Base-by-base conservation (phyloP, 1,140 invertebrate species). In the Tribolium castaneum region DNA sequence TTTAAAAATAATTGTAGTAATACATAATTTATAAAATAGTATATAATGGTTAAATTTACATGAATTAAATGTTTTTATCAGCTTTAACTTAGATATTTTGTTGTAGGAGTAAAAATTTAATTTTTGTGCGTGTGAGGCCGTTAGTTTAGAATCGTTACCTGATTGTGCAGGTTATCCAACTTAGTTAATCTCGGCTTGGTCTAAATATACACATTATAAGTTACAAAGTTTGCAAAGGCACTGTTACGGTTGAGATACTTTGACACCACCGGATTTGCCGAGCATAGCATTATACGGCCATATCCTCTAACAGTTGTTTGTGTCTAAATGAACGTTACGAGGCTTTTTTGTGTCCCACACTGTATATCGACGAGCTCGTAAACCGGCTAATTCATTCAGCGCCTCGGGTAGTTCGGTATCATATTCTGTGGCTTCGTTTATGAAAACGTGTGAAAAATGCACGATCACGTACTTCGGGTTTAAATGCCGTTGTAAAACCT, bases 191-290 rank as follows among this genome's bases (percentile, higher is more conserved):
- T 13, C 30, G 2, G 12, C 10, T 35, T 66, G 30, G 34, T 66
- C 59, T 66, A 66, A 66, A 66, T 66, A 66, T 66, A 66, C 30
- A 66, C 59, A 66, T 66, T 66, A 66, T 66, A 66, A 66, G 59
- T 66, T 66, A 66, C 59, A 66, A 66, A 66, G 59, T 66, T 66
- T n/a, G 59, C 59, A 66, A 66, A 66, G 30, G 59, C 59, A 66
- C 59, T 35, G 59, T 66, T 66, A 66, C 59, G 59, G 25, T 35
- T 66, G 25, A 66, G 30, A 34, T 66, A 66, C 59, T 66, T 66
- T 66, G 59, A 66, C 59, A 66, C 59, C 59, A n/a, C n/a, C 25
- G 59, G 59, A 66, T 66, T 66, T 66, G 59, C 30, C 22, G 13
- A 66, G 59, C 59, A 66, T 66, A 66, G 35, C 59, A 66, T 66